These are phyloP conservation scores for Parazoanthus darwini DNA, from an alignment of 92 coral and sea anemone genomes.

Conservation along the genomic window DNA sequence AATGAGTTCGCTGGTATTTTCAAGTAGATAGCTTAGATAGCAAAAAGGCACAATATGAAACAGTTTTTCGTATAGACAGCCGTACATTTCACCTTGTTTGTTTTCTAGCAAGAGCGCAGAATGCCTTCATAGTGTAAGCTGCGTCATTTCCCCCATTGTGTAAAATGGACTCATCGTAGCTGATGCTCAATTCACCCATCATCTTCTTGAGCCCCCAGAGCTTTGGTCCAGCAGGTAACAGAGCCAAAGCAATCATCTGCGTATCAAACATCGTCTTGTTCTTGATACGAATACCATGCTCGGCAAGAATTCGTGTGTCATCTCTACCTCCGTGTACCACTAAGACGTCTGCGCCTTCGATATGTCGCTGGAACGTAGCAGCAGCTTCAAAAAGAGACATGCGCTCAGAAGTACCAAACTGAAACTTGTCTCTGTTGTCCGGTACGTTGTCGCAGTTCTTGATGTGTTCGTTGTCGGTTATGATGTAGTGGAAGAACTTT, in stretches of 20 bases:
- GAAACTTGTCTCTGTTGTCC: slow-evolving; percentile 63
- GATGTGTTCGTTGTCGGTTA: slow-evolving; percentile 52
- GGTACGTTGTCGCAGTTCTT: slow-evolving; percentile 50
- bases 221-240: slow-evolving; percentile 40
- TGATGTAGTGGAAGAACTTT: slow-evolving; percentile 56
- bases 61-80: no score
- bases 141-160: slow-evolving; percentile 80
- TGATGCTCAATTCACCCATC: slow-evolving; percentile 38
- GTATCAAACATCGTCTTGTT: slow-evolving; percentile 65
- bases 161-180: slow-evolving; percentile 45
- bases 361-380: slow-evolving; percentile 47
- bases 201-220: slow-evolving; percentile 49
- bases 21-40: no score
- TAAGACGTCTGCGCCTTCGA: slow-evolving; percentile 49
- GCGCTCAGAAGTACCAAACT: slow-evolving; percentile 64
- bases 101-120: slow-evolving; percentile 43
- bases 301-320: slow-evolving; percentile 52
- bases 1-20: no score
- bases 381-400: slow-evolving; percentile 62
- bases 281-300: slow-evolving; percentile 25
- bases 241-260: slow-evolving; percentile 58
- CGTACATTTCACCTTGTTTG: no score
- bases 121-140: slow-evolving; percentile 66
- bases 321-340: slow-evolving; percentile 64
- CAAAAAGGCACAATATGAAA: no score